Conservation (phyloP, 2,888 invertebrate genomes). For the Piscicola geometra region DNA sequence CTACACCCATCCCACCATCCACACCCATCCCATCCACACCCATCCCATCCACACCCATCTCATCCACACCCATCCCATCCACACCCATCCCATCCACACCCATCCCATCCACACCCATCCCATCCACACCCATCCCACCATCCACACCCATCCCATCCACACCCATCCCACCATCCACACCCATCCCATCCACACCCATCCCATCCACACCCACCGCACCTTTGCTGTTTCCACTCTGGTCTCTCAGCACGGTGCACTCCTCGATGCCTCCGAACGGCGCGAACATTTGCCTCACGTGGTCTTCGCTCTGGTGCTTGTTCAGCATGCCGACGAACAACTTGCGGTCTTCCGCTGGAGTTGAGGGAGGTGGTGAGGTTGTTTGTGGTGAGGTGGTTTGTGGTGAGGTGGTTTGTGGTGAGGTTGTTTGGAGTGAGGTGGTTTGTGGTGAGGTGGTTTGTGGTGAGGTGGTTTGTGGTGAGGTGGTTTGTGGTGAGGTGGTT, state of each 20-base stretch:
- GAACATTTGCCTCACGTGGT: constrained; percentile 62
- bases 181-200: neutral
- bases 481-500: neutral
- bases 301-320: constrained; percentile 96
- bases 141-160: neutral
- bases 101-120: neutral
- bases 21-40: too few relatives aligned
- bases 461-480: neutral
- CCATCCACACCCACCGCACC: constrained; percentile 65
- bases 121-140: neutral
- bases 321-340: constrained; percentile 99
- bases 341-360: constrained; percentile 74
- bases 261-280: constrained; percentile 93
- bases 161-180: neutral
- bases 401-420: neutral
- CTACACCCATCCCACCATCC: too few relatives aligned
- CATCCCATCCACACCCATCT: too few relatives aligned
- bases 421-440: neutral
- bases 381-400: neutral
- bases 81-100: too few relatives aligned
- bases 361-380: neutral
- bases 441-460: neutral
- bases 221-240: constrained; percentile 97
- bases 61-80: too few relatives aligned
- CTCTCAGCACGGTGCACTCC: constrained; percentile 95